Conservation (phyloP, 64 coral and sea anemone species). For the Stichodactyla mertensii region DNA sequence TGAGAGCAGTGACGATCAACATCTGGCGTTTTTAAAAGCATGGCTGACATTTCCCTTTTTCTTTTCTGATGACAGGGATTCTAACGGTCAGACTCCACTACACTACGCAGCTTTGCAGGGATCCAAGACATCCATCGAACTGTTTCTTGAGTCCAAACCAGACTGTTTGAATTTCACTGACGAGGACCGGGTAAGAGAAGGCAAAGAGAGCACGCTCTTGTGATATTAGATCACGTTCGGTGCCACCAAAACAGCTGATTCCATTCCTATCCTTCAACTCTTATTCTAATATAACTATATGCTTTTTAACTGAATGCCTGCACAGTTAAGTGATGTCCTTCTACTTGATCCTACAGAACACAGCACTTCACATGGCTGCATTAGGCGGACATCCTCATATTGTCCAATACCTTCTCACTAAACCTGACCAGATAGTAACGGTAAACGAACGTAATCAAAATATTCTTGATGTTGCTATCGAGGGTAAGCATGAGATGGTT, state of each 20-base stretch:
- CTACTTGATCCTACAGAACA: slow-evolving; percentile 40
- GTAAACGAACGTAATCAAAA: slow-evolving; percentile 93
- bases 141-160: slow-evolving; percentile 72
- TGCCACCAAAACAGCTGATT: too few relatives aligned
- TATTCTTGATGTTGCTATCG: slow-evolving; percentile 86
- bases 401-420: slow-evolving; percentile 67
- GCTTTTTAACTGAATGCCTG: too few relatives aligned
- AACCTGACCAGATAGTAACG: slow-evolving; percentile 75
- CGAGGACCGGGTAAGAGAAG: slow-evolving; percentile 54
- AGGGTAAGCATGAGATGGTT: slow-evolving; percentile 73
- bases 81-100: slow-evolving; percentile 72
- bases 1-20: not conserved
- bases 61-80: slow-evolving; percentile 38
- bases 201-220: too few relatives aligned
- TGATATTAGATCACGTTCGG: too few relatives aligned
- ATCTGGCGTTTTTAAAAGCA: too few relatives aligned
- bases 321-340: not conserved
- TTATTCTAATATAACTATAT: too few relatives aligned
- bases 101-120: slow-evolving; percentile 79
- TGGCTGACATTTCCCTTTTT: not conserved
- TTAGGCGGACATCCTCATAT: slow-evolving; percentile 76
- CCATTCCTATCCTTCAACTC: not conserved
- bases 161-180: slow-evolving; percentile 79
- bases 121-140: slow-evolving; percentile 64
- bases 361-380: slow-evolving; percentile 79